Evolutionary conservation across 1,140 invertebrate species (phyloP), one percentile per base, ranked within the genome.

Genomic region (Pristionchus pacificus): DNA sequence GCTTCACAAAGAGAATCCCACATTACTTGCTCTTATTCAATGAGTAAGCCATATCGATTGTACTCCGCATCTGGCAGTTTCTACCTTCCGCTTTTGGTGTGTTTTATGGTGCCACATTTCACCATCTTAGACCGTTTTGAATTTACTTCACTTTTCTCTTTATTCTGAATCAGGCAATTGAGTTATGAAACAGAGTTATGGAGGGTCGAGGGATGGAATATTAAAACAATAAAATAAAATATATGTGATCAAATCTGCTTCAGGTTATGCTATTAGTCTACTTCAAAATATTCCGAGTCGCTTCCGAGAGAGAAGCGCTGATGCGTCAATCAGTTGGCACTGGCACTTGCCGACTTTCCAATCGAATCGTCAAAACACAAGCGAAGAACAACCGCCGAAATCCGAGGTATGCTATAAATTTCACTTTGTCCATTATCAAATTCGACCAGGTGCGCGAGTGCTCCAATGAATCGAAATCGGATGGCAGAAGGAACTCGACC

Each of bases 271-370:
- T 83, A 0, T 83, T 70, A 58, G 82, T 83, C 0, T 83, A 83
- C 59, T 83, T 83, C 69, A 84, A 84, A 81, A 82, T 82, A 49
- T 82, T 82, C 71, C 82, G 80, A 13, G 81, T 83, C 2, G 81
- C 81, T 28, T 84, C 81, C 24, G 82, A 82, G 67, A 65, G 81
- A 32, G 81, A 83, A 71, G 65, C 76, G 28, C 61, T 84, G 19
- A 83, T 83, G 74, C 77, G 80, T 14, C 77, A 83, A 70, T 78
- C 79, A 19, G 63, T 83, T 27, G 81, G 81, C 27, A 83, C 81
- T 27, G 81, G 81, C 27, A 83, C 81, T 3, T 83, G 82, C 60
- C 75, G 80, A 14, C 65, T 81, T 29, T 82, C 80, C 66, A 69
- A 81, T 49, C 66, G 80, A 75, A 64, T 83, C n/a, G 81, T 78